Conservation (phyloP, 2,888 invertebrate genomes). For the Brachyptera putata region DNA sequence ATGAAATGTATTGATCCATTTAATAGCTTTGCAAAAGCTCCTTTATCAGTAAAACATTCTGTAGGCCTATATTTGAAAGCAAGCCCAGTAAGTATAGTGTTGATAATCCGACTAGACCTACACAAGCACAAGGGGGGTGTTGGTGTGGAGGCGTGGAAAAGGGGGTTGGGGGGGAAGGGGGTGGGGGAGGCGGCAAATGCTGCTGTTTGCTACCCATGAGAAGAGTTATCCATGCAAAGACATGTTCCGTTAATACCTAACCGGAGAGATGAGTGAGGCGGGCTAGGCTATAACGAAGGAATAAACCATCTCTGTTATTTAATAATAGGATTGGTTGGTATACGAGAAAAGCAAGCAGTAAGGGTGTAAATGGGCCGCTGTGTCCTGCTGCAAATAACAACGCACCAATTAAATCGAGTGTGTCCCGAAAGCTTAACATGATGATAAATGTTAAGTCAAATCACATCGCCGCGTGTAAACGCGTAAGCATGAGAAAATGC, state of each 20-base stretch:
- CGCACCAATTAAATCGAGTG: background rate
- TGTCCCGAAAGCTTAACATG: background rate
- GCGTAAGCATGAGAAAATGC: background rate
- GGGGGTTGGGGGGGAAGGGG: background rate
- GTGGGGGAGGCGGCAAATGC: constrained; percentile 12
- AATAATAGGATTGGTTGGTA: constrained; percentile 34
- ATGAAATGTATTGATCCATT: constrained; percentile 23
- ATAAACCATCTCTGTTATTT: constrained; percentile 33
- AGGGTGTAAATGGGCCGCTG: background rate
- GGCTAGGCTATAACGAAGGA: constrained; percentile 3
- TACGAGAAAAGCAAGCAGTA: background rate
- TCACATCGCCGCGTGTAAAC: background rate
- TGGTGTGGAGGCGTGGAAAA: too few species aligned
- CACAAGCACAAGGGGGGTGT: background rate
- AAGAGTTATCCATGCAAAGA: constrained; percentile 34
- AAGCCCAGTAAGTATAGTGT: constrained; percentile 8
- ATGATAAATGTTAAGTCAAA: background rate
- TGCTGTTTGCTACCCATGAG: constrained; percentile 23
- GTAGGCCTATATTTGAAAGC: constrained; percentile 6
- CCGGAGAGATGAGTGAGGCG: background rate
- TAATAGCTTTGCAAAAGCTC: constrained; percentile 19
- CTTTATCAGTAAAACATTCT: constrained; percentile 26
- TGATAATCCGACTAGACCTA: constrained; percentile 8
- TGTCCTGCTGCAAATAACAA: too few species aligned
- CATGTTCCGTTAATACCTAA: constrained; percentile 31